phyloP scores from a whole-genome alignment of 2,888 invertebrate genomes.

The Terebella lapidaria region DNA sequence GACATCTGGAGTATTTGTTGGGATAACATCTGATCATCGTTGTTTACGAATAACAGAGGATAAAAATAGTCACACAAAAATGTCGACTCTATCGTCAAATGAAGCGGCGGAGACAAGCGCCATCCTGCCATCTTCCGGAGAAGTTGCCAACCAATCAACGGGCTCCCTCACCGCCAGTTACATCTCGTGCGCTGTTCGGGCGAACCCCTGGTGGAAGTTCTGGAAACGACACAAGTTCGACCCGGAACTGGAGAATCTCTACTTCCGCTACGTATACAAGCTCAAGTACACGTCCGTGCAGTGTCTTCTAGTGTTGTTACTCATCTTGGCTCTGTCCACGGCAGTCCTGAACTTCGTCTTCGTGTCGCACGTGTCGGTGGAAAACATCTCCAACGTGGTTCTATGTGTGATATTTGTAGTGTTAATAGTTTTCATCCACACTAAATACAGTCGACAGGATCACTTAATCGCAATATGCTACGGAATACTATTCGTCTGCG shows the following conservation, averaged over 20 bases:
- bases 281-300: background rate
- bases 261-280: slow-evolving; percentile 1
- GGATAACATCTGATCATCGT: no score
- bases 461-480: slow-evolving; percentile 64
- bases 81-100: no score
- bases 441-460: slow-evolving; percentile 59
- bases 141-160: no score
- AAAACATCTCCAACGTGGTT: slow-evolving; percentile 63
- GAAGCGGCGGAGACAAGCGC: no score
- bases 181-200: no score
- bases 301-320: slow-evolving; percentile 1
- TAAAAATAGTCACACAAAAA: no score
- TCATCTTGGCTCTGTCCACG: slow-evolving; percentile 43
- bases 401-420: slow-evolving; percentile 58
- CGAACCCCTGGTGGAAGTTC: background rate
- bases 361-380: slow-evolving; percentile 68
- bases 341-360: slow-evolving; percentile 72
- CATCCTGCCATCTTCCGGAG: no score
- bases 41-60: no score
- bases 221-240: slow-evolving; percentile 1
- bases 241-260: background rate
- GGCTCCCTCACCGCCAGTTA: no score
- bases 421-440: slow-evolving; percentile 63
- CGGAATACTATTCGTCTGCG: slow-evolving; percentile 60
- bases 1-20: no score